phyloP scores from a whole-genome alignment of 2,113 vertebrate species.

The Heterotilapia buettikoferi region DNA sequence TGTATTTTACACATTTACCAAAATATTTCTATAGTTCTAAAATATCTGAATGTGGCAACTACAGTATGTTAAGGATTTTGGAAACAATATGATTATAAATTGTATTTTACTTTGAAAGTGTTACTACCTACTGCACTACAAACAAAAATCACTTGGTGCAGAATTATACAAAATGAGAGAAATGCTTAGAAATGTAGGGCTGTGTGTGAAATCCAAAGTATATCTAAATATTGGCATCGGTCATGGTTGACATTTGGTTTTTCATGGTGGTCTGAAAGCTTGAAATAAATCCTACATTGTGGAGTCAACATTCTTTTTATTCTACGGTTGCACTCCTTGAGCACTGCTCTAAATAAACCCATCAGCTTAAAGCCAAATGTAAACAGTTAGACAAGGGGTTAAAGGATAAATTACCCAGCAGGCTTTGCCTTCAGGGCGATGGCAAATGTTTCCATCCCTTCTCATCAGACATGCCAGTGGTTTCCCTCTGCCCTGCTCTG shows the following conservation, averaged over 20 bases:
- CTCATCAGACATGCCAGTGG: slow-evolving; percentile 4
- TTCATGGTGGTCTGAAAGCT: background rate
- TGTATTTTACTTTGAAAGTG: background rate
- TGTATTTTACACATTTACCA: background rate
- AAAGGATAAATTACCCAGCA: slow-evolving; percentile 33
- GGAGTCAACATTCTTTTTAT: background rate
- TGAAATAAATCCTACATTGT: background rate
- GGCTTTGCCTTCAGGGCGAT: slow-evolving; percentile 18
- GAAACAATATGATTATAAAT: background rate
- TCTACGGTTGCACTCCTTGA: background rate
- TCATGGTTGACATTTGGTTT: background rate
- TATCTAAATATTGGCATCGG: background rate
- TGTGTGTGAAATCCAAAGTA: background rate
- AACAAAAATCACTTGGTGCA: background rate
- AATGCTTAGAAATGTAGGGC: background rate
- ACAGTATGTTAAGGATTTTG: background rate
- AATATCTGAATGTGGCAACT: background rate
- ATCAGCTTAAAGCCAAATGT: background rate
- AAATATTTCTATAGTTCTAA: background rate
- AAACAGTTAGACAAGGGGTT: slow-evolving; percentile 17
- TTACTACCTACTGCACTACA: background rate
- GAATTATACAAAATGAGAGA: background rate
- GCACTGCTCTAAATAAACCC: background rate
- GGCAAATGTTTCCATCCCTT: background rate
- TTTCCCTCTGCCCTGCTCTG: background rate